These are phyloP conservation scores for Podarcis muralis DNA, from an alignment of 2,113 vertebrate species.

Conservation along the genomic window DNA sequence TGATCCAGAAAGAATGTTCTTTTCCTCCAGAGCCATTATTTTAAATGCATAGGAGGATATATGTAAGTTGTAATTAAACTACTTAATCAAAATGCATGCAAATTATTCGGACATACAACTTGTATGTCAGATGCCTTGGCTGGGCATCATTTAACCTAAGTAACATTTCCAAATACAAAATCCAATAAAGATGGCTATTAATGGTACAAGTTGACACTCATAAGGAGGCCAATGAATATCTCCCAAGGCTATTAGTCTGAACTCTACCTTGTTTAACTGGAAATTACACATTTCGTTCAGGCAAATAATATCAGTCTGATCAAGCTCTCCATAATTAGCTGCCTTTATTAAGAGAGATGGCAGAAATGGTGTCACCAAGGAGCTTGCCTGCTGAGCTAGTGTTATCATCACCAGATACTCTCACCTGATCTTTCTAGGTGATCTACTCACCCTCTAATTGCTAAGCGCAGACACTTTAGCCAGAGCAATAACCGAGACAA, in stretches of 20 bases:
- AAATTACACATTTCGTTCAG: slow-evolving; percentile 56
- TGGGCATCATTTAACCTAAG: not conserved
- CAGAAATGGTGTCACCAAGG: slow-evolving; percentile 49
- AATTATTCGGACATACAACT: not conserved
- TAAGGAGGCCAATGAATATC: slow-evolving; percentile 24
- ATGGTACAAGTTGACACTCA: not conserved
- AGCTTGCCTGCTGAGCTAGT: slow-evolving; percentile 5
- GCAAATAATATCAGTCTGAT: slow-evolving; percentile 58
- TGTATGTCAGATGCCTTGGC: not conserved
- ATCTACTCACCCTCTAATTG: slow-evolving; percentile 56
- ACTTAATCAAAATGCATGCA: not conserved
- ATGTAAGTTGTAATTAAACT: not conserved
- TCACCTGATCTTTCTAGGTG: slow-evolving; percentile 62
- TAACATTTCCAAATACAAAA: not conserved
- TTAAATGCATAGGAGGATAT: too few species aligned
- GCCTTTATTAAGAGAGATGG: slow-evolving; percentile 55
- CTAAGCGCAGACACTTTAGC: slow-evolving; percentile 55
- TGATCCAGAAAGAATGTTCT: not conserved
- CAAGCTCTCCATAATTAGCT: slow-evolving; percentile 61
- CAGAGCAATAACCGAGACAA: slow-evolving; percentile 66
- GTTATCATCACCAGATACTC: slow-evolving; percentile 47
- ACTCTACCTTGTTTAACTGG: slow-evolving; percentile 40
- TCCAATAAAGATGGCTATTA: not conserved
- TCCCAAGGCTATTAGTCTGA: slow-evolving; percentile 36
- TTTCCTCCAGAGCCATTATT: not conserved